These are phyloP conservation scores for Corbicula japonica DNA, from an alignment of 2,888 invertebrate genomes.

Conservation along the genomic window DNA sequence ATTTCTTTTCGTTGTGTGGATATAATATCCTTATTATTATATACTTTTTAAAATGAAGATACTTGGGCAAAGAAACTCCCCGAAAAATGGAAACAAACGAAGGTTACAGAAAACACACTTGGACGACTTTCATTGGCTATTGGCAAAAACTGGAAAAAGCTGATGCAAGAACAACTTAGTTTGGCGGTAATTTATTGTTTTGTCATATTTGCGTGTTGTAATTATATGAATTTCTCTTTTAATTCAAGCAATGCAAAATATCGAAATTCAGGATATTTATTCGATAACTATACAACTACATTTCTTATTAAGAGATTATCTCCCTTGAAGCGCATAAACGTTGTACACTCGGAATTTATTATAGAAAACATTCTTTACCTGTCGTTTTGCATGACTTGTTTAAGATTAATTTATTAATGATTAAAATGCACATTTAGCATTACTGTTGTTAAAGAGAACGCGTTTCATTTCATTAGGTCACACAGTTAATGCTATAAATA, in stretches of 20 bases:
- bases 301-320: no score
- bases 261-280: background rate
- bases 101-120: constrained; percentile 10
- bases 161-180: constrained; percentile 31
- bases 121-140: constrained; percentile 31
- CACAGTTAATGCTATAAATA: background rate
- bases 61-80: constrained; percentile 33
- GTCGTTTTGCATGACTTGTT: no score
- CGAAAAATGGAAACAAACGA: background rate
- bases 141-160: constrained; percentile 45
- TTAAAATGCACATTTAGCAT: no score
- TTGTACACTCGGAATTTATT: no score
- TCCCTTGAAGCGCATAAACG: background rate
- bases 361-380: no score
- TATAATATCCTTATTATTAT: background rate
- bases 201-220: background rate
- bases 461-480: background rate
- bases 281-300: no score
- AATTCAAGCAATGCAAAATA: no score
- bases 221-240: background rate
- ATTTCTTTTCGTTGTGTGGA: no score
- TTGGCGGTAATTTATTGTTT: constrained; percentile 12
- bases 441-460: no score
- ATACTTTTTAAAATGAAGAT: constrained; percentile 2
- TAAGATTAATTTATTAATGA: no score